A percentile compares a stretch with the other conserved stretches of the same genome.
These are phyloP conservation scores for Phaonia tiefii DNA, from an alignment of 2,888 invertebrate genomes.

Conservation along the genomic window DNA sequence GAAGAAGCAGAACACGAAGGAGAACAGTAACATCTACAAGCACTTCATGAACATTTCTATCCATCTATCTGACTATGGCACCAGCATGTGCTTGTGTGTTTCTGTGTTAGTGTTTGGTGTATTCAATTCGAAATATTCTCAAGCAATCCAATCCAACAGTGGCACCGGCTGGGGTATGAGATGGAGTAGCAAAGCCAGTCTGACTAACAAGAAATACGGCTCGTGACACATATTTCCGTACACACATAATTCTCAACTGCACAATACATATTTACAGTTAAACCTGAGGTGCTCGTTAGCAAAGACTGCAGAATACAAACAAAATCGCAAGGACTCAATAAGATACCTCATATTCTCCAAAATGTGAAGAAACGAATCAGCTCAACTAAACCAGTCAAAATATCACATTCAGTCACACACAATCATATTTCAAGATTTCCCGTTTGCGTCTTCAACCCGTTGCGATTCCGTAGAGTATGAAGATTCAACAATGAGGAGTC, in stretches of 20 bases:
- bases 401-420: conserved; percentile 42
- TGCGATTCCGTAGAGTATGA: not conserved
- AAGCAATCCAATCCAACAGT: conserved; percentile 22
- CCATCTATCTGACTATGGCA: not conserved
- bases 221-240: conserved; percentile 21
- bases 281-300: conserved; percentile 59
- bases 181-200: not conserved
- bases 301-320: conserved; percentile 27
- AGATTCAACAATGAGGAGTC: not conserved
- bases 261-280: conserved; percentile 40
- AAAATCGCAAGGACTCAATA: conserved; percentile 43
- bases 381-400: conserved; percentile 54
- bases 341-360: conserved; percentile 44
- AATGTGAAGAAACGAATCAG: conserved; percentile 37
- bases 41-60: conserved; percentile 34
- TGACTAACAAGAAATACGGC: conserved; percentile 30
- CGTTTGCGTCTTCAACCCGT: conserved; percentile 10
- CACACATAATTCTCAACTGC: conserved; percentile 16
- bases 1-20: conserved; percentile 44
- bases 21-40: conserved; percentile 32
- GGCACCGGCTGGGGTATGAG: not conserved
- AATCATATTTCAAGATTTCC: conserved; percentile 31
- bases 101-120: conserved; percentile 21
- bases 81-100: conserved; percentile 1
- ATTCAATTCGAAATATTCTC: conserved; percentile 35